Evolutionary conservation across 2,888 invertebrate genomes (phyloP).

Genomic region (Heteromurus nitidus): DNA sequence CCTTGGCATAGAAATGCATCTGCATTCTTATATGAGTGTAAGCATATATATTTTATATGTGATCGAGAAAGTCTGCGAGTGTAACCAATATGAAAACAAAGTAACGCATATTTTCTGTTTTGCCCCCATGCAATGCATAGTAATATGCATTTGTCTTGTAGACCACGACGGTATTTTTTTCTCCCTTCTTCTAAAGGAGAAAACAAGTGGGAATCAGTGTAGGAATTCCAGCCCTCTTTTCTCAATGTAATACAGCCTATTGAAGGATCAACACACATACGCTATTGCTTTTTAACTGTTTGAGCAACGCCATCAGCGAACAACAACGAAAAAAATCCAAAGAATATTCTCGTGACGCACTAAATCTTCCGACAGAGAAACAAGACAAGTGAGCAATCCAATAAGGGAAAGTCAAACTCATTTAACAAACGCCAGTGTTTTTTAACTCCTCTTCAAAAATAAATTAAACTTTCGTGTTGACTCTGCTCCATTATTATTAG

Average conservation of each 20-base stretch:
- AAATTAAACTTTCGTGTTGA: constrained; percentile 63
- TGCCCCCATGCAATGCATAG: too few species aligned
- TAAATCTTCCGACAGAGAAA: constrained; percentile 62
- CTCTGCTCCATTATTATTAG: constrained; percentile 50
- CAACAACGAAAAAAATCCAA: constrained; percentile 24
- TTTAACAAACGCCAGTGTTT: constrained; percentile 52
- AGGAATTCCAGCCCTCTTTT: background rate
- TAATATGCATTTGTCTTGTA: too few species aligned
- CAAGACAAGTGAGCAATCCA: constrained; percentile 62
- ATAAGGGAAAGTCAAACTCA: constrained; percentile 63
- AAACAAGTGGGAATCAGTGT: constrained; percentile 44
- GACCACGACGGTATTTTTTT: too few species aligned
- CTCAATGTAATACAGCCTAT: background rate
- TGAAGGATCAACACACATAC: background rate
- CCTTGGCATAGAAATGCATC: background rate
- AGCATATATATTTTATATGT: background rate
- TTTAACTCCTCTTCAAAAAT: constrained; percentile 57
- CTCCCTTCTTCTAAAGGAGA: constrained; percentile 25
- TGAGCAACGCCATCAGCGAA: constrained; percentile 13
- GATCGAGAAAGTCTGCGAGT: too few species aligned
- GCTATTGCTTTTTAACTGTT: constrained; percentile 7
- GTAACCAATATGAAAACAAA: too few species aligned
- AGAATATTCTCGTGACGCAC: constrained; percentile 55
- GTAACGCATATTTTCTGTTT: too few species aligned
- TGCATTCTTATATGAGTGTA: background rate